Percentiles rank a stretch among this genome's conserved stretches.
Conservation (phyloP, 2,888 invertebrate genomes). For the Epirrita christyi region DNA sequence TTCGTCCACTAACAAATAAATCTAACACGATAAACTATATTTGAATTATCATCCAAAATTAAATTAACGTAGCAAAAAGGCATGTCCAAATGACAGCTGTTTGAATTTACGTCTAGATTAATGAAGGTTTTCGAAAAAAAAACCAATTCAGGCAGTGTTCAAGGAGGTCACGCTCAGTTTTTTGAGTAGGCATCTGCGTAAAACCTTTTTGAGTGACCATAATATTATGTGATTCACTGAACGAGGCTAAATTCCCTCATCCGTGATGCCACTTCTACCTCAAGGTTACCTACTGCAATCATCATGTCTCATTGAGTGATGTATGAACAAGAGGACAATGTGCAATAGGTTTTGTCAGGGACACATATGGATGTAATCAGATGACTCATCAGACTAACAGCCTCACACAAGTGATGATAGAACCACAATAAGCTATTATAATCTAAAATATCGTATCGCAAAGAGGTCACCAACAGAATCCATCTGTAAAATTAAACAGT, state of each 20-base stretch:
- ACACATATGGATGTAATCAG: neutral
- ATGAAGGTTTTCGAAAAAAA: slow-evolving; percentile 61
- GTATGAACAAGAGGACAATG: neutral
- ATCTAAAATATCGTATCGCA: too few relatives aligned
- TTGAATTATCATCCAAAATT: slow-evolving; percentile 58
- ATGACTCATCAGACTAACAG: neutral
- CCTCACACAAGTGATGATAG: too few relatives aligned
- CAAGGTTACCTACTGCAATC: slow-evolving; percentile 10
- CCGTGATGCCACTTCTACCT: neutral
- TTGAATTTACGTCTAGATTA: slow-evolving; percentile 75
- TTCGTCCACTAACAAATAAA: slow-evolving; percentile 46
- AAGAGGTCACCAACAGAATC: too few relatives aligned
- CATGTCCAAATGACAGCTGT: slow-evolving; percentile 76
- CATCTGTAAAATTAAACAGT: too few relatives aligned
- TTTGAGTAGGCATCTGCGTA: too few relatives aligned
- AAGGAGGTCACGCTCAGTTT: slow-evolving; percentile 4
- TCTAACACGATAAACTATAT: slow-evolving; percentile 45
- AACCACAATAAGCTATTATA: too few relatives aligned
- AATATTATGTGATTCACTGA: neutral
- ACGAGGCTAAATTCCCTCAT: slow-evolving; percentile 13
- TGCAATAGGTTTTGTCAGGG: neutral
- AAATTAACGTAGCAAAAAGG: slow-evolving; percentile 67
- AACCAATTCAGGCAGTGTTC: slow-evolving; percentile 42
- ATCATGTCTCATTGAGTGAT: slow-evolving; percentile 9
- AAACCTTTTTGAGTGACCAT: neutral